Conservation (phyloP, 1,140 invertebrate species). For the Drosophila sucinea region DNA sequence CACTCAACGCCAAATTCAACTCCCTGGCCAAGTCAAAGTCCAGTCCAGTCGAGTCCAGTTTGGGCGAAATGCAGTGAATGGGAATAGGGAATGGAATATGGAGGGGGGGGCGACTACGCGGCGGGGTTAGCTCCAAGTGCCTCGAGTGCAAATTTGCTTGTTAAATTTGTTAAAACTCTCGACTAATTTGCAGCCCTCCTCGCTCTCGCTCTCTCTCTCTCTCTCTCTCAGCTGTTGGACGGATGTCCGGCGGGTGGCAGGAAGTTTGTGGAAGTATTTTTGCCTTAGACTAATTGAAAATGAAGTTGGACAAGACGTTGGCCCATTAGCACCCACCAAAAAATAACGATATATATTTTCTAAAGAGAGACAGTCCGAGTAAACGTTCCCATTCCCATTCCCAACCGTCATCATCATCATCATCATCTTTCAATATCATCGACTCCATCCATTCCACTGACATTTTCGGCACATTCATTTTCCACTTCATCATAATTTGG, state of each 20-base stretch:
- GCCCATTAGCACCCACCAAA: not conserved
- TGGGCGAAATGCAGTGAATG: conserved; percentile 26
- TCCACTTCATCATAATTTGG: conserved; percentile 7
- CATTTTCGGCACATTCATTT: conserved; percentile 8
- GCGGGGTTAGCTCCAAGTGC: conserved; percentile 6
- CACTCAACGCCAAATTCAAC: conserved; percentile 29
- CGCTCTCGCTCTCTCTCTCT: not conserved
- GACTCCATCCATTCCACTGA: not conserved
- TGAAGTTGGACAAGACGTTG: conserved; percentile 24
- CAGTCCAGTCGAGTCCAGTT: conserved; percentile 37
- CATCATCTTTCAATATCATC: not conserved
- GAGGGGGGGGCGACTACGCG: too few relatives aligned
- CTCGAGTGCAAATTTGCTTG: conserved; percentile 77
- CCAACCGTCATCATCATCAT: not conserved
- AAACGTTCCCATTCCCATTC: not conserved
- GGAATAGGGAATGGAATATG: not conserved
- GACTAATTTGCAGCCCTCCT: conserved; percentile 65
- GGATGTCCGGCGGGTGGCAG: conserved; percentile 38
- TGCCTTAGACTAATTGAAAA: conserved; percentile 51
- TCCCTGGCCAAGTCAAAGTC: conserved; percentile 28
- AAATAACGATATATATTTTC: not conserved
- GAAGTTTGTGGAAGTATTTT: not conserved
- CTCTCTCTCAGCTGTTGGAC: too few relatives aligned
- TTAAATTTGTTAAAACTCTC: conserved; percentile 80
- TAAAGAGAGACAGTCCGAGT: not conserved